phyloP scores from a whole-genome alignment of 2,113 vertebrate genomes.

The Lepidothrix coronata region DNA sequence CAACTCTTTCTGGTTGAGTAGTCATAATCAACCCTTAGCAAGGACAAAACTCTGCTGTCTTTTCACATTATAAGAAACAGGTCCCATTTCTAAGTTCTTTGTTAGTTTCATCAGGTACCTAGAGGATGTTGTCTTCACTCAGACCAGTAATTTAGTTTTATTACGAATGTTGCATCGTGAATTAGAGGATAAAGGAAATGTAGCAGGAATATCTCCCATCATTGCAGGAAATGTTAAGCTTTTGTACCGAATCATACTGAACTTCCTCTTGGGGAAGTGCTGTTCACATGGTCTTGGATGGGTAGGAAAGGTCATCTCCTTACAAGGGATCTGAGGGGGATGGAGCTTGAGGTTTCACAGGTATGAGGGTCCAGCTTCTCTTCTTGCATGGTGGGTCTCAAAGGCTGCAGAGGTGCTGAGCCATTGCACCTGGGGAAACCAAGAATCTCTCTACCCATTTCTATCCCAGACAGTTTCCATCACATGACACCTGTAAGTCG shows the following conservation, averaged over 20 bases:
- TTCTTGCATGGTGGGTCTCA: not conserved
- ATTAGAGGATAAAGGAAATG: slow-evolving; percentile 3
- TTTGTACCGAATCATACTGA: not conserved
- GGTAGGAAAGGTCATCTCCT: not conserved
- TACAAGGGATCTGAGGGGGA: not conserved
- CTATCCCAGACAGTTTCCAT: not conserved
- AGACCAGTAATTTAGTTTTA: not conserved
- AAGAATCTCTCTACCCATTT: not conserved
- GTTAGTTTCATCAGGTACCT: not conserved
- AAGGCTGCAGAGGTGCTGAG: not conserved
- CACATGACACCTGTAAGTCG: not conserved
- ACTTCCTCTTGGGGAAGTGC: not conserved
- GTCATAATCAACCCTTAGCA: not conserved
- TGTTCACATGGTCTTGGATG: not conserved
- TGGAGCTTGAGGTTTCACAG: not conserved
- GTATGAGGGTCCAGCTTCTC: not conserved
- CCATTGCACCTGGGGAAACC: not conserved
- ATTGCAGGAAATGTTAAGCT: not conserved
- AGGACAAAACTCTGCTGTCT: not conserved
- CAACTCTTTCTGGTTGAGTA: not conserved
- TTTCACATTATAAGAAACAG: not conserved
- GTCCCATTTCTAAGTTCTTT: not conserved
- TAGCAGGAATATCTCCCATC: not conserved
- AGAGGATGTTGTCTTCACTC: not conserved
- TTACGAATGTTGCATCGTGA: not conserved